Evolutionary conservation across 1,140 invertebrate species (phyloP), one percentile per base, ranked within the genome.

Genomic region (Epicauta chinensis): DNA sequence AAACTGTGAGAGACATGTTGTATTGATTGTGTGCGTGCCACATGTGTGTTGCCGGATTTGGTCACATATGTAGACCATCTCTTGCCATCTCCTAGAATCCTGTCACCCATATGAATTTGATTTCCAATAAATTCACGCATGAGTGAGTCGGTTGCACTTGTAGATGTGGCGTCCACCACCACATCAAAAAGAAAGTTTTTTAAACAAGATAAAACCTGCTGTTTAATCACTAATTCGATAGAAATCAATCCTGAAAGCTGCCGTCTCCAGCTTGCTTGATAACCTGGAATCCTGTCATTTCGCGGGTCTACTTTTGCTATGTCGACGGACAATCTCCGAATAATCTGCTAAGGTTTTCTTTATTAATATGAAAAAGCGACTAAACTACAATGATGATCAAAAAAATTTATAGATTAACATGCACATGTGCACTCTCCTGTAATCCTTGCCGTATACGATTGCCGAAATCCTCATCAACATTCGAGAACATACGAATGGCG

Each of bases 401-500:
- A n/a, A n/a, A 23, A 23, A 23, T 32, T 39, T 40, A 49, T 35
- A 49, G 40, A 11, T 39, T 38, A 4, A 38, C 46, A 30, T 37
- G 37, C 2, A 31, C 31, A 14, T 55, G 51, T 7, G 37, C 32
- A 16, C 56, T 40, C 0, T 35, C 42, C 23, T 55, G 37, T 29
- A 65, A 31, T 7, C 57, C 52, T 39, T 55, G 43, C 16, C 50
- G 57, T 14, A 65, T 52, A 13, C 77, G 76, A 60, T 69, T 76
- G 4, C 83, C 85, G 16, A 89, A 76, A 38, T 83, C 81, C 15
- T 77, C 67, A 59, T 87, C 79, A 0, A 87, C 82, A 35, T 78
- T 70, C 2, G 77, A 72, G 57, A 91, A 89, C 60, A 87, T 84
- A 61, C 81, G 82, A 12, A 91, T 77, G 0, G 86, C 84, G 37